These are phyloP conservation scores for Characodon lateralis DNA, from an alignment of 2,797 vertebrate species.

Conservation along the genomic window DNA sequence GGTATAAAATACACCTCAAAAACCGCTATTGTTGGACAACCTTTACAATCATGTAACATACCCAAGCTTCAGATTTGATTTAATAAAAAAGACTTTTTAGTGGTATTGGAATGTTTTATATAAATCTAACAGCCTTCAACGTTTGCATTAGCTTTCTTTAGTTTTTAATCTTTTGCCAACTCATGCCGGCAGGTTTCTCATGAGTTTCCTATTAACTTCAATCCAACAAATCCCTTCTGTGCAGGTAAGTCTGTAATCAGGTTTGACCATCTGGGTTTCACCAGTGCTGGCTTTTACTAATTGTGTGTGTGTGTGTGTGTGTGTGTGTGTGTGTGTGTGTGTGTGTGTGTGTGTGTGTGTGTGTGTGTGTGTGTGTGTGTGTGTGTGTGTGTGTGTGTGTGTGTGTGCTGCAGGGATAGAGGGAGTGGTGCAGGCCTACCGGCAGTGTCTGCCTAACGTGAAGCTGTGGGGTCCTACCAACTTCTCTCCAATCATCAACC, in stretches of 20 bases:
- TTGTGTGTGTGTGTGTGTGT: neutral
- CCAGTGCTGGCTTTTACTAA: neutral
- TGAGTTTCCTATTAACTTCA: conserved; percentile 94
- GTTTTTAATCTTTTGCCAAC: neutral
- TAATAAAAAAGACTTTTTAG: neutral
- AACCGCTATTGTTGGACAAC: neutral
- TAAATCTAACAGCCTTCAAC: neutral
- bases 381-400: neutral
- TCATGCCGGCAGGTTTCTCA: conserved; percentile 89
- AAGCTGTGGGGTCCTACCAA: conserved; percentile 94
- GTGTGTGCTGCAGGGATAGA: conserved; percentile 84
- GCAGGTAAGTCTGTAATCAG: conserved; percentile 80
- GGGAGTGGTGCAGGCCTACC: conserved; percentile 89
- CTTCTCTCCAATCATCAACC: conserved; percentile 93
- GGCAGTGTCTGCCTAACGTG: conserved; percentile 88
- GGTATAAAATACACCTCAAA: conserved; percentile 69
- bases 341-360: conserved; percentile 7
- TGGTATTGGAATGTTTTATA: neutral
- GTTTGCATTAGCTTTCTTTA: neutral
- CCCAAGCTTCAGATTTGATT: neutral
- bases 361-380: conserved; percentile 8
- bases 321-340: conserved; percentile 7
- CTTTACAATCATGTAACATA: neutral
- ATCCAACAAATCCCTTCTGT: conserved; percentile 89
- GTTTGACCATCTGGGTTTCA: neutral